Evolutionary conservation across 2,113 vertebrate species (phyloP).

Genomic region (Pachypanchax playfairii): DNA sequence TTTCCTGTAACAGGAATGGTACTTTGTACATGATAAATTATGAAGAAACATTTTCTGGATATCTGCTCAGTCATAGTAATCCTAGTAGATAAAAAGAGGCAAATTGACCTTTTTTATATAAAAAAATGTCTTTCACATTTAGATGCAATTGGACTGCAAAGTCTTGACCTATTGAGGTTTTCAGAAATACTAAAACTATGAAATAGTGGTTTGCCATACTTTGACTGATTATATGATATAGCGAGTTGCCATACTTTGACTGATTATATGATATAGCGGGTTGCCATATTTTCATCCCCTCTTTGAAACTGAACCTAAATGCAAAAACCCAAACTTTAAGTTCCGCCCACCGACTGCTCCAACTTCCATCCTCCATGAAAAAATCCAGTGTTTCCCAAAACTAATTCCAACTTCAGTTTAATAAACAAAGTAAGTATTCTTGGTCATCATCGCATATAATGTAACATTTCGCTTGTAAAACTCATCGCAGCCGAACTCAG

Average conservation of each 20-base stretch:
- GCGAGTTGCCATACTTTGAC: not conserved
- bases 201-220: not conserved
- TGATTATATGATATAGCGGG: not conserved
- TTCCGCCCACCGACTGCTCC: conserved; percentile 52
- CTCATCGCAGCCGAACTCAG: no score
- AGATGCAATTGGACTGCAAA: no score
- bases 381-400: conserved; percentile 14
- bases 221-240: not conserved
- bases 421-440: conserved; percentile 45
- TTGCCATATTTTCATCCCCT: not conserved
- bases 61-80: no score
- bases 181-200: not conserved
- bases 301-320: not conserved
- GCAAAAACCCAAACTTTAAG: conserved; percentile 9
- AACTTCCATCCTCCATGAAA: conserved; percentile 41
- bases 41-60: no score
- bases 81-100: no score
- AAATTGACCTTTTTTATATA: no score
- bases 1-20: no score
- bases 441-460: accelerated
- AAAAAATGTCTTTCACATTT: no score
- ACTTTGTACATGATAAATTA: no score
- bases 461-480: not conserved
- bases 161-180: not conserved
- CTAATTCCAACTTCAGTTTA: conserved; percentile 26